Base-by-base conservation (phyloP, 2,888 invertebrate genomes). In the Aphrophora alni region DNA sequence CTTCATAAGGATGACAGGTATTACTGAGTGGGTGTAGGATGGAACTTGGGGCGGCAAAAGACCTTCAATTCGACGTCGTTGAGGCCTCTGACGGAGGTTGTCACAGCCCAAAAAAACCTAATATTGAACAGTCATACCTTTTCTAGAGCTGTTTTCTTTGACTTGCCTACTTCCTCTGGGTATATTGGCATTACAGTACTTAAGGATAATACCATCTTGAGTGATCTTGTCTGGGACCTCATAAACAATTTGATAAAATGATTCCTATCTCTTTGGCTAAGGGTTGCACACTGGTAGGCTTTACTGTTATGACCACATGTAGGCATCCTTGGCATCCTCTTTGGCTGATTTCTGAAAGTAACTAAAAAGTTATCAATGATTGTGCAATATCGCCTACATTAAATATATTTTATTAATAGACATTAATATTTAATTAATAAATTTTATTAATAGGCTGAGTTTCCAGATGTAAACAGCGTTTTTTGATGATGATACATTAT, bases 121-220 rank as follows among this genome's bases (percentile, higher is more conserved):
- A n/a, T 78, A 78, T 38, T 38, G 28, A 71, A 78, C 44, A 8
- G 38, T 38, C 71, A 78, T 78, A 72, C 78, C 71, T 78, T 78
- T 78, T 28, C 72, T 78, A 24, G 78, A 78, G 72, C 78, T 78
- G 72, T 78, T 72, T 78, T 78, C 72, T 71, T 72, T 71, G 17
- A 25, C 17, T 71, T 33, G 38, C 24, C 78, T 33, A 72, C 71
- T 72, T 72, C 78, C 71, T 72, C 25, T 38, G 25, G 78, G 78
- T 25, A 25, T 14, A 44, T 10, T 72, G 24, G 27, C 72, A 26
- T 25, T 71, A 27, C 78, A 78, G 72, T 78, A 78, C 44, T 78
- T 78, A 17, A 78, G 59, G 27, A 78, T 78, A 27, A 78, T 14
- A 44, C 25, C 25, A 78, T 78, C 78, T 72, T 78, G 78, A 24